Evolutionary conservation across 2,113 vertebrate species (phyloP).

Genomic region (Gopherus flavomarginatus): DNA sequence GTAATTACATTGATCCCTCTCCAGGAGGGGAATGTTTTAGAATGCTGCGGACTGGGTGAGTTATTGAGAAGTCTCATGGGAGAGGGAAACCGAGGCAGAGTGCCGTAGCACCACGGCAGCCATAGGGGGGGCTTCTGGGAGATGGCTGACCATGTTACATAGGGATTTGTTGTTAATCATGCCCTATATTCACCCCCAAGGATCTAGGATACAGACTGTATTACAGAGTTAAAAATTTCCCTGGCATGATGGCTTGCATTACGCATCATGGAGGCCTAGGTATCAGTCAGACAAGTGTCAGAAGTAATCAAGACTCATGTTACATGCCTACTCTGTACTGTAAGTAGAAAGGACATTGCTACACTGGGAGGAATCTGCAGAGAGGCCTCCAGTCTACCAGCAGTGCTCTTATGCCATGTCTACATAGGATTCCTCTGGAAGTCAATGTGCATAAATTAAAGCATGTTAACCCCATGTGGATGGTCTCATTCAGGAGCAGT

Average conservation of each 20-base stretch:
- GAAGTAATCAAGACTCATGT: fast-evolving
- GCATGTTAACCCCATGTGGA: not conserved
- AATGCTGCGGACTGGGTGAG: not conserved
- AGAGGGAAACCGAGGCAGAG: too few species aligned
- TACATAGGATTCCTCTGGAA: not conserved
- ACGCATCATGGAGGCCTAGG: not conserved
- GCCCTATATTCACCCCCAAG: not conserved
- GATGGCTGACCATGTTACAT: not conserved
- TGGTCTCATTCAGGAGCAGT: not conserved
- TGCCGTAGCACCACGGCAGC: too few species aligned
- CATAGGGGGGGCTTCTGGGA: too few species aligned
- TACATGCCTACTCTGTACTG: not conserved
- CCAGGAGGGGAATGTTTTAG: not conserved
- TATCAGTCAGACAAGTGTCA: not conserved
- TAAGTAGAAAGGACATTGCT: not conserved
- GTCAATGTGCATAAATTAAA: not conserved
- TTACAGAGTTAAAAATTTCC: not conserved
- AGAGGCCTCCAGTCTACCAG: not conserved
- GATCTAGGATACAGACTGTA: not conserved
- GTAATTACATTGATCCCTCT: not conserved
- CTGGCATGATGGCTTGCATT: not conserved
- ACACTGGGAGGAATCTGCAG: not conserved
- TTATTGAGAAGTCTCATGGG: not conserved
- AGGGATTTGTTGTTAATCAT: not conserved
- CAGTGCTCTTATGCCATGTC: not conserved